A percentile compares a stretch with the other conserved stretches of the same genome.
Evolutionary conservation across 2,113 vertebrate genomes (phyloP).

Genomic region (Mus musculus): DNA sequence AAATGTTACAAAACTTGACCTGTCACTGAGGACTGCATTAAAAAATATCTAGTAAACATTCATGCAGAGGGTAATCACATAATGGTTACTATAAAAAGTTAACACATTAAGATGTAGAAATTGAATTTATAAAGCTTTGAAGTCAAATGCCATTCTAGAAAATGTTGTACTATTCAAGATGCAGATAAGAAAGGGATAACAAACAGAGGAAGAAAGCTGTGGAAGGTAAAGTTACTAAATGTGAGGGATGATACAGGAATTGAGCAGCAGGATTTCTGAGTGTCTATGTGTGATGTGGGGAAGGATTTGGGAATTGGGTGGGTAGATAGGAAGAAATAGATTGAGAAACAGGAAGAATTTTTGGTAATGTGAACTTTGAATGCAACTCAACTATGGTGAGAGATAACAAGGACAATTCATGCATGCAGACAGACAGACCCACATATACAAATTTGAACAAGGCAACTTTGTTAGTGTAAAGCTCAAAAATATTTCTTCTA

Average conservation of each 20-base stretch:
- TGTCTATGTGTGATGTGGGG: background rate
- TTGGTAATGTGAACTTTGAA: background rate
- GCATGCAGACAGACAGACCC: background rate
- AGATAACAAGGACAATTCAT: accelerated
- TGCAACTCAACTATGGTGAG: background rate
- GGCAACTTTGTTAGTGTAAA: background rate
- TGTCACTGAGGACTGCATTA: background rate
- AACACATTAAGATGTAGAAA: background rate
- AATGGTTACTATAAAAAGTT: background rate
- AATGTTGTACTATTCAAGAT: no score
- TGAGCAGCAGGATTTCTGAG: background rate
- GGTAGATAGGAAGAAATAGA: no score
- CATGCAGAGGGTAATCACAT: background rate
- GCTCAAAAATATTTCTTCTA: background rate
- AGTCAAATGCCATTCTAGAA: no score
- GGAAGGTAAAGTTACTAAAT: no score
- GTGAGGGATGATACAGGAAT: no score
- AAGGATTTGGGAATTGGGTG: background rate
- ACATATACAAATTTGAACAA: background rate
- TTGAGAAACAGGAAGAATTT: no score
- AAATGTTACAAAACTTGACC: background rate
- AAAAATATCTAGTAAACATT: background rate
- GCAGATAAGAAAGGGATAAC: no score
- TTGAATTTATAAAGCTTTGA: no score
- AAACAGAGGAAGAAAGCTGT: no score